These are phyloP conservation scores for Drosophila kikkawai DNA, from an alignment of 1,140 invertebrate genomes.

Conservation along the genomic window DNA sequence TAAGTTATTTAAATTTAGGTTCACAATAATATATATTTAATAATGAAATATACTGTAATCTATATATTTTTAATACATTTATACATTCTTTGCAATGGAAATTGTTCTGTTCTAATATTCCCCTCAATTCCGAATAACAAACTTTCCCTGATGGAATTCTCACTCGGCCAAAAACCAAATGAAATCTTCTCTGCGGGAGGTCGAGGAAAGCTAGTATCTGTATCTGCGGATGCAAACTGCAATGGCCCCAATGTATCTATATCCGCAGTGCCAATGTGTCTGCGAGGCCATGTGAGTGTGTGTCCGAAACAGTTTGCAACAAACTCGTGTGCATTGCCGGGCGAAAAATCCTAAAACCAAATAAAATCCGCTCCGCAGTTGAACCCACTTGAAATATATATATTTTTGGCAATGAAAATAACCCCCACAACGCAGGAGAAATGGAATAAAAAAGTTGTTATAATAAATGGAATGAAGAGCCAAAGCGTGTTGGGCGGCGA, in stretches of 20 bases:
- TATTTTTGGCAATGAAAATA: constrained; percentile 78
- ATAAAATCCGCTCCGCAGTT: constrained; percentile 62
- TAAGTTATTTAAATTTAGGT: background rate
- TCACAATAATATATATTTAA: background rate
- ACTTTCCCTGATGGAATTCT: constrained; percentile 20
- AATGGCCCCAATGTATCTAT: constrained; percentile 34
- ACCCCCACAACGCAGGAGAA: constrained; percentile 28
- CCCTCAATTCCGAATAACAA: background rate
- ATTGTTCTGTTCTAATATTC: background rate
- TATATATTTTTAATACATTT: background rate
- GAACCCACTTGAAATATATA: constrained; percentile 77
- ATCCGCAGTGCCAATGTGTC: constrained; percentile 48
- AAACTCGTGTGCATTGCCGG: constrained; percentile 44
- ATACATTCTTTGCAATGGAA: background rate
- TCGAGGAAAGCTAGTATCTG: constrained; percentile 32
- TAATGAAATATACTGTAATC: background rate
- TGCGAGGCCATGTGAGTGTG: constrained; percentile 25
- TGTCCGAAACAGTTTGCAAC: constrained; percentile 65
- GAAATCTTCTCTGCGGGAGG: constrained; percentile 37
- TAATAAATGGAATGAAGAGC: constrained; percentile 78
- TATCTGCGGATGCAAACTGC: constrained; percentile 43
- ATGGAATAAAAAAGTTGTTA: constrained; percentile 42
- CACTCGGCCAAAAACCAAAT: constrained; percentile 33
- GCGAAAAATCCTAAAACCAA: constrained; percentile 67
- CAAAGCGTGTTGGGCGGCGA: constrained; percentile 59